phyloP scores from a whole-genome alignment of 2,888 invertebrate genomes.

The Ditylenchus weischeri region DNA sequence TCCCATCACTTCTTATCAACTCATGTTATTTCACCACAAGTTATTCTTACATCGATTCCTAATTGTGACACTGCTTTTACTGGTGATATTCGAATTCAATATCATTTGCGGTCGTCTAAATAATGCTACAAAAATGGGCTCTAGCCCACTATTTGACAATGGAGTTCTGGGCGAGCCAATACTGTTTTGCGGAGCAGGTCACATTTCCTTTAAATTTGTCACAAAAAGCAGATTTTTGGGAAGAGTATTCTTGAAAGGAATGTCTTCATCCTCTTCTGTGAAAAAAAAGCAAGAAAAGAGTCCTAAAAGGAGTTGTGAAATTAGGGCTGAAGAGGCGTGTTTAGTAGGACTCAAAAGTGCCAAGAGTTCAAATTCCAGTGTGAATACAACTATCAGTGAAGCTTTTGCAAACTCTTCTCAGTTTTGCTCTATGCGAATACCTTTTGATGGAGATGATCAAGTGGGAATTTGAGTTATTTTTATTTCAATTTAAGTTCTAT shows the following conservation, averaged over 20 bases:
- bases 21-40: too few relatives aligned
- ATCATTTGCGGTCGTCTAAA: too few relatives aligned
- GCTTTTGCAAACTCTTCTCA: neutral
- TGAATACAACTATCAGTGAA: too few relatives aligned
- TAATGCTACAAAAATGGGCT: too few relatives aligned
- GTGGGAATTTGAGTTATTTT: too few relatives aligned
- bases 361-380: neutral
- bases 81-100: too few relatives aligned
- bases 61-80: too few relatives aligned
- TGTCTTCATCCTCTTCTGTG: neutral
- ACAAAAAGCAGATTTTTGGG: slow-evolving; percentile 12
- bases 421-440: slow-evolving; percentile 9
- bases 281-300: neutral
- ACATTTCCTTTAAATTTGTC: neutral
- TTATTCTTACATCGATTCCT: too few relatives aligned
- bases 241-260: slow-evolving; percentile 11
- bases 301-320: slow-evolving; percentile 4
- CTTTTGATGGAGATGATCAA: slow-evolving; percentile 7
- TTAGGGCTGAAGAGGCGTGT: slow-evolving; percentile 11
- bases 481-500: too few relatives aligned
- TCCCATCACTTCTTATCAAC: too few relatives aligned
- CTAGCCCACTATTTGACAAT: slow-evolving; percentile 6
- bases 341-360: neutral
- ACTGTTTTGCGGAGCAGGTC: slow-evolving; percentile 8
- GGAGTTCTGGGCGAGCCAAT: slow-evolving; percentile 4